These are phyloP conservation scores for Malaclemys terrapin DNA, from an alignment of 2,113 vertebrate genomes.

Conservation along the genomic window DNA sequence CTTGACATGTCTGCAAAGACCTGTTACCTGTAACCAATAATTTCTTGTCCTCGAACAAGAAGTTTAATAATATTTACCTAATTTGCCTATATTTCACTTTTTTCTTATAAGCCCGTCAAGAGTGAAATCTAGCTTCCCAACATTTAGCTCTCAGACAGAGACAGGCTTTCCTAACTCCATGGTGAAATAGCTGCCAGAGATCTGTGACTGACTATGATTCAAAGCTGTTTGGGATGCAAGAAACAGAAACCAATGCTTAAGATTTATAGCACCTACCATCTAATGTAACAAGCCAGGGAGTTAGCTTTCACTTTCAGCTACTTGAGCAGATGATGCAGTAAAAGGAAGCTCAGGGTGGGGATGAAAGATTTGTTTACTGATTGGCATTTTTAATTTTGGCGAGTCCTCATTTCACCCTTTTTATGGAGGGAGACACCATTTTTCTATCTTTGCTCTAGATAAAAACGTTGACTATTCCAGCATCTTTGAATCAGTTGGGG, in stretches of 20 bases:
- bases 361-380: slow-evolving; percentile 64
- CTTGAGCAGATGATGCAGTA: not conserved
- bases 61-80: not conserved
- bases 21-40: slow-evolving; percentile 9
- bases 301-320: not conserved
- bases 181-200: rapidly evolving
- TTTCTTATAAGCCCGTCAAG: rapidly evolving
- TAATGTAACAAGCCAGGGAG: slow-evolving; percentile 49
- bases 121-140: rapidly evolving
- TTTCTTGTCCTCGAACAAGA: slow-evolving; percentile 29
- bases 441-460: not conserved
- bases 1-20: rapidly evolving
- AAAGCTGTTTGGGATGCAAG: not conserved
- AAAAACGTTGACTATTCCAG: not conserved
- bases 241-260: not conserved
- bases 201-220: not conserved
- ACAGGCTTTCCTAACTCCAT: not conserved
- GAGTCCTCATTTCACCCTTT: not conserved
- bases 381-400: slow-evolving; percentile 44
- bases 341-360: slow-evolving; percentile 59
- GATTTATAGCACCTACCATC: slow-evolving; percentile 34
- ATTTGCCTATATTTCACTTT: not conserved
- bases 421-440: not conserved
- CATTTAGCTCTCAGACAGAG: rapidly evolving
- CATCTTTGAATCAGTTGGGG: not conserved